phyloP scores from a whole-genome alignment of 1,140 invertebrate genomes.

The Sarcophaga bullata region DNA sequence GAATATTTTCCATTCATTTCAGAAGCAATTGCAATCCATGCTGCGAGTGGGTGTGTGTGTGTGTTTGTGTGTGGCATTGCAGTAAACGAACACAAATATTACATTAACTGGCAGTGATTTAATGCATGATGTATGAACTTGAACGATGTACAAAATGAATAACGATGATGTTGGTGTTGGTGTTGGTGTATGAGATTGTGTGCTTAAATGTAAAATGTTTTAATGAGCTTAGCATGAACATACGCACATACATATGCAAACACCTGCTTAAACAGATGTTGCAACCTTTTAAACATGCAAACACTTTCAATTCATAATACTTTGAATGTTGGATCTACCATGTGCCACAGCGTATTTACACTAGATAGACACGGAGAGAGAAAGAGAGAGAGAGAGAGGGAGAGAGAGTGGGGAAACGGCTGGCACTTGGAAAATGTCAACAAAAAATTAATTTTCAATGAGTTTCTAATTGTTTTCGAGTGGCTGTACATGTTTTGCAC shows the following conservation, averaged over 20 bases:
- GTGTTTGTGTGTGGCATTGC: not conserved
- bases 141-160: not conserved
- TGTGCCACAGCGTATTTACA: not conserved
- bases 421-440: not conserved
- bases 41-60: not conserved
- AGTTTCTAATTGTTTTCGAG: constrained; percentile 64
- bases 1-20: constrained; percentile 11
- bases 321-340: too few relatives aligned
- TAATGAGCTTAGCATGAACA: not conserved
- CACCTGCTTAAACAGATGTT: not conserved
- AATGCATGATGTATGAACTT: constrained; percentile 4
- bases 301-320: constrained; percentile 17
- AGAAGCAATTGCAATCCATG: not conserved
- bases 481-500: constrained; percentile 51
- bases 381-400: too few relatives aligned
- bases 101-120: constrained; percentile 9
- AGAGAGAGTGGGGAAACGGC: too few relatives aligned
- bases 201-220: constrained; percentile 6
- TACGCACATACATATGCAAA: not conserved
- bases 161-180: not conserved
- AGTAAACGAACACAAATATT: not conserved
- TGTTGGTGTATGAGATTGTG: not conserved
- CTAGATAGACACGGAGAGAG: not conserved
- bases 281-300: not conserved
- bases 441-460: constrained; percentile 56